phyloP scores from a whole-genome alignment of 2,888 invertebrate genomes.

The Octodonta nipae region DNA sequence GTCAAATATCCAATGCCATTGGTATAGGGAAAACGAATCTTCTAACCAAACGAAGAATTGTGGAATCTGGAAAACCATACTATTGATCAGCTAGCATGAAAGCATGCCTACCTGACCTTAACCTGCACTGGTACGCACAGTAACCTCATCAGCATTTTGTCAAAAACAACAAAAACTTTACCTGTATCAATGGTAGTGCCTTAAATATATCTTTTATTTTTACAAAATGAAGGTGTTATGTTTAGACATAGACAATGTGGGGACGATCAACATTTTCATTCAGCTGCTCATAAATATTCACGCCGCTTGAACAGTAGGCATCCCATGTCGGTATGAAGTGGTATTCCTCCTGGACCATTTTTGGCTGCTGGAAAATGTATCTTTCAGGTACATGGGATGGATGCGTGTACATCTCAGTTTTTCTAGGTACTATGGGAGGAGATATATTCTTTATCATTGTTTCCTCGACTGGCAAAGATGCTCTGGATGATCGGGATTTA shows the following conservation, averaged over 20 bases:
- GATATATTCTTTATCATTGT: constrained; percentile 14
- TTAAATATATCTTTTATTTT: constrained; percentile 5
- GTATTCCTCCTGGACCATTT: constrained; percentile 30
- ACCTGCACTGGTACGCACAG: no score
- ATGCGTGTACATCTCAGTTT: constrained; percentile 20
- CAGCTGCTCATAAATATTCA: constrained; percentile 36
- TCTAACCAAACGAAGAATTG: no score
- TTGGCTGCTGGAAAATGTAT: constrained; percentile 27
- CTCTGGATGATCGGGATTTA: constrained; percentile 20
- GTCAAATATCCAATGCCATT: no score
- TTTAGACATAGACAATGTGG: constrained; percentile 43
- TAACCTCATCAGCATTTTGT: no score
- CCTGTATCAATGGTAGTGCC: no score
- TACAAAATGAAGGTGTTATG: constrained; percentile 5
- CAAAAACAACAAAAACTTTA: no score
- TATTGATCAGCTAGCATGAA: no score
- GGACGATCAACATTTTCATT: constrained; percentile 32
- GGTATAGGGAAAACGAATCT: no score
- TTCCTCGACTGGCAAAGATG: constrained; percentile 19
- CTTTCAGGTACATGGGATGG: constrained; percentile 28
- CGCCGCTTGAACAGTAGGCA: constrained; percentile 20
- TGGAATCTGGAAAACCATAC: no score
- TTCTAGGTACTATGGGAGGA: constrained; percentile 15
- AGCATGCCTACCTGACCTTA: no score
- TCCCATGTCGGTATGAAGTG: constrained; percentile 32